Base-by-base conservation (phyloP, 2,888 invertebrate genomes). In the Philereme vetulata region DNA sequence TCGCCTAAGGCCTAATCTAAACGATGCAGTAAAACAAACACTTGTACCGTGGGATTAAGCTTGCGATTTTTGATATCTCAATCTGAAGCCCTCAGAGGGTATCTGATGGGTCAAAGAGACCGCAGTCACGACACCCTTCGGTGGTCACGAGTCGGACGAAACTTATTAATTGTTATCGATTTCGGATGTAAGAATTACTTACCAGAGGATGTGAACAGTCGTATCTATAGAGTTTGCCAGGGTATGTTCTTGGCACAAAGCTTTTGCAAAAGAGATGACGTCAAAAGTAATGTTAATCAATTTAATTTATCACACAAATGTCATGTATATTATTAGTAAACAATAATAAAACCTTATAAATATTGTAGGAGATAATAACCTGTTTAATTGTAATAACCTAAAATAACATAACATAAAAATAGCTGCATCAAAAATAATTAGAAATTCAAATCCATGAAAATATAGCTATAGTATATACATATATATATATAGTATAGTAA, bases 61-160 rank as follows among this genome's bases (percentile, higher is more conserved):
- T 81, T 81, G 87, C 84, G 81, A 86, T 87, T 88, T 88, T 88
- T 90, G 91, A 92, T 92, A 92, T 92, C 91, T 92, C 91, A 91
- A 92, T 92, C 90, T 85, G 77, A 61, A 71, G 52, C 9, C 44
- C 35, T 21, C 44, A 35, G 44, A 52, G 21, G 10, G 4, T 38
- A 38, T 5, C 10, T n/a, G 38, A 38, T 46, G 82, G 88, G 90
- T 89, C 90, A 90, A 88, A 90, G 86, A 83, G 64, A 84, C 91
- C 91, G 91, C 88, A 81, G 81, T 92, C 91, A 92, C 91, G 91
- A 91, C 85, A 83, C 89, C 91, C 91, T 84, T 87, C 88, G 91
- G 91, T 89, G 89, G 85, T 91, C 91, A 91, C 91, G 91, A 89
- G 32, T 34, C 32, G 82, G 72, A 76, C 67, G 68, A 71, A 64